Evolutionary conservation across 2,888 invertebrate species (phyloP), one percentile per base, ranked within the genome.

Genomic region (Tetropium fuscum): DNA sequence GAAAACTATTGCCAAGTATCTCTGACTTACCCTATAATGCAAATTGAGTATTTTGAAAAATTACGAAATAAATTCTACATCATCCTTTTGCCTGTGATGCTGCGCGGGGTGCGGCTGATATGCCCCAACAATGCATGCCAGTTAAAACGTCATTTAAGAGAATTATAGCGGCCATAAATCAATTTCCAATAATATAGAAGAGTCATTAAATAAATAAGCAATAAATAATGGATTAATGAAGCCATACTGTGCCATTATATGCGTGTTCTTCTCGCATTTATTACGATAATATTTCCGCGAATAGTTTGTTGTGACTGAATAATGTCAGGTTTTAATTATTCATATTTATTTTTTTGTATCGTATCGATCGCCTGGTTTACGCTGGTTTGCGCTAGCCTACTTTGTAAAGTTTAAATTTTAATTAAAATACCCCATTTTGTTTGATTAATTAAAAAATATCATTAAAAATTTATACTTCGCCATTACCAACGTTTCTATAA

Each of bases 221-320:
- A 68, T 68, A 68, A 70, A 70, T 67, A 68, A 64, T 64, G 58
- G 57, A 58, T 62, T 68, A 70, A 70, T 68, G 64, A 70, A 70
- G 70, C 66, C 63, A 61, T 64, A 58, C 62, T 60, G 62, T 62
- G 64, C 63, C 58, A 61, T 56, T 59, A 61, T 59, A 51, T 64
- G 64, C 64, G 59, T 64, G 64, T 61, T 61, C 54, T 61, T 61
- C 49, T 47, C 54, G 36, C 67, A 63, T 63, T 63, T 57, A 62
- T 65, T 63, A 65, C 58, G 40, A 43, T 47, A 60, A 64, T 60
- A 51, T 64, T 49, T 58, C 56, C 64, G 53, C 57, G 53, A 49
- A 57, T 58, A 47, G 49, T 53, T 59, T 64, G 59, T 64, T 61
- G 51, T 64, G 64, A 64, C 61, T 60, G 51, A 48, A 48, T 15